A percentile compares a stretch with the other conserved stretches of the same genome.
Conservation (phyloP, 2,113 vertebrate genomes). For the Urocynchramus pylzowi region DNA sequence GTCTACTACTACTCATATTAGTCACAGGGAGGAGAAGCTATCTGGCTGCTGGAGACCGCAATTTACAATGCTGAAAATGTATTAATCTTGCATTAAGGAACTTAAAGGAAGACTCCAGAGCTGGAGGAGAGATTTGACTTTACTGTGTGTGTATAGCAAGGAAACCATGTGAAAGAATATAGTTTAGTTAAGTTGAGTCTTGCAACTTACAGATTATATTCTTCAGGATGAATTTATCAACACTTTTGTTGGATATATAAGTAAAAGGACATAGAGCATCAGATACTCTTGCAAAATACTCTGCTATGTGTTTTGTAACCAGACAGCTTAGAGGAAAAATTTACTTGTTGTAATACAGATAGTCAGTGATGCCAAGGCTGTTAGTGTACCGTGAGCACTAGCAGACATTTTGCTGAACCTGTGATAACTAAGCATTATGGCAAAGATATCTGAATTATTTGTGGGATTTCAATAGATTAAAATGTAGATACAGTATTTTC, state of each 20-base stretch:
- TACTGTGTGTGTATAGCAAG: background rate
- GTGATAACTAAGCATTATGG: background rate
- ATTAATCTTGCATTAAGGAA: background rate
- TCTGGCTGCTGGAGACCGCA: background rate
- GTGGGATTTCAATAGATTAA: background rate
- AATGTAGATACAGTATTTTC: background rate
- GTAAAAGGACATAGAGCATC: background rate
- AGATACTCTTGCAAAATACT: background rate
- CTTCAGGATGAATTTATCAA: background rate
- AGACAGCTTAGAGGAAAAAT: background rate
- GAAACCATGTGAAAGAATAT: accelerated
- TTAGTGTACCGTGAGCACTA: background rate
- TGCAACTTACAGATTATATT: background rate
- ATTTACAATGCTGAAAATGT: background rate
- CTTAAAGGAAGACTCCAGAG: background rate
- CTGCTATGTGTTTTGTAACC: background rate
- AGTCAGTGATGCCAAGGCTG: background rate
- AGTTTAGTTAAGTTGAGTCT: background rate
- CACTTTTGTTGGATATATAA: background rate
- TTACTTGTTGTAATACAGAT: background rate
- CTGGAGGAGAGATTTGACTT: background rate
- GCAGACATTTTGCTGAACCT: background rate
- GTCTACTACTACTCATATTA: background rate
- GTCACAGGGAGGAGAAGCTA: background rate
- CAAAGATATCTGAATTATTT: background rate